Base-by-base conservation (phyloP, 2,888 invertebrate genomes). In the Isoperla grammatica region DNA sequence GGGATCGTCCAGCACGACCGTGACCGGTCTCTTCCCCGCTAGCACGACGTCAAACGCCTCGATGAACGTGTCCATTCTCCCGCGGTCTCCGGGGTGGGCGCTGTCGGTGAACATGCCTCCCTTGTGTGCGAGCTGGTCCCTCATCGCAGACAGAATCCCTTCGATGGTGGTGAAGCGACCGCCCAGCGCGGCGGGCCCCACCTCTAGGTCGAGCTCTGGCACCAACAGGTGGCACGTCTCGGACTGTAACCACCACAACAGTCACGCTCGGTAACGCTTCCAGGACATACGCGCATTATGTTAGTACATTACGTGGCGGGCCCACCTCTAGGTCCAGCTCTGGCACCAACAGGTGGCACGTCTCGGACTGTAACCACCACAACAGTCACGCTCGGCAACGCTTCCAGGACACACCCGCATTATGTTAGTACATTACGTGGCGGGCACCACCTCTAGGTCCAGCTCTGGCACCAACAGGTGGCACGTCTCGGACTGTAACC, bases 101-200 rank as follows among this genome's bases (percentile, higher is more conserved):
- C 89, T 90, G 72, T 90, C 90, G 0, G 88, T 88, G 56, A 84
- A 77, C 67, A 87, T 78, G 1, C 85, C 83, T 42, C 87, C 86
- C 15, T 80, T 77, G 54, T 81, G 83, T 2, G 76, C 74, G 22
- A 95, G 74, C 73, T 94, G 90, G 0, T 88, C 88, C 65, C 82
- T 86, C 22, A 95, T 86, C 15, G 91, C 90, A 1, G 75, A 69
- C 40, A 95, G 73, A 15, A 96, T 74, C 0, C 98, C 98, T 78
- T 99, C 98, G 0, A 97, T 82, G 0, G 99, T 99, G 0, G 95
- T 93, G 74, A 98, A 99, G 56, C 95, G 83, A 0, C 98, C 96
- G 4, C 93, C 90, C 17, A 97, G 76, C 2, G 95, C 89, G 5
- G 86, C 82, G 0, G 91, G 82, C 0, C 95, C 93, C 60, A 90